Base-by-base conservation (phyloP, 2,888 invertebrate species). In the Archips crataeganus region DNA sequence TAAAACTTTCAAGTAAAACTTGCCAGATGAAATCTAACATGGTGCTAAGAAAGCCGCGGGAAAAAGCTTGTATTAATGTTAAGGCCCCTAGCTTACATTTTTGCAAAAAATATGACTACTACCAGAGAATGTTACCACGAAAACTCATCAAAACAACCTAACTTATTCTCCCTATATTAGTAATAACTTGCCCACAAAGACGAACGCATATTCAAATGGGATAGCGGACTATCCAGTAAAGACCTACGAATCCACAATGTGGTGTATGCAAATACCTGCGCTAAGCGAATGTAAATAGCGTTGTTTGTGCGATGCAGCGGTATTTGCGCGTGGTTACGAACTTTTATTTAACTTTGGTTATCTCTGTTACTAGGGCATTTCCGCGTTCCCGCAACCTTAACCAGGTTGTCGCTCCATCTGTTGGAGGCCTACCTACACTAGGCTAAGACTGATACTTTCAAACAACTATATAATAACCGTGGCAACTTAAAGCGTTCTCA, bases 251-350 rank as follows among this genome's bases (percentile, higher is more conserved):
- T 66, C 9, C n/a, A 49, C 1, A 3, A 13, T n/a, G 3, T 49
- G 13, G 34, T 51, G 51, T 61, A 54, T 23, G 57, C 72, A 72
- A 72, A 72, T 72, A 72, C 57, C 49, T 57, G 47, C 13, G 54
- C 57, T 59, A 42, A 68, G 68, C 57, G 63, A 68, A 72, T 63
- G 72, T 62, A 68, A 72, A 72, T 61, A 71, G 39, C 39, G 39
- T 54, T 71, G 66, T 71, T 66, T 71, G 65, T 60, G 34, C 39
- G n/a, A 13, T 61, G 11, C 23, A 63, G 36, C 67, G 45, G 57
- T 57, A 47, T 42, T 49, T 61, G 34, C 42, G 15, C 10, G 32
- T 45, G 62, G 61, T 54, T 67, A 66, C 54, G 61, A 36, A 47
- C 10, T 6, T 32, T 59, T 59, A 59, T 59, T 57, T 57, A 9